A percentile compares a stretch with the other conserved stretches of the same genome.
Conservation (phyloP, 1,140 invertebrate genomes). For the Vollenhovia emeryi region DNA sequence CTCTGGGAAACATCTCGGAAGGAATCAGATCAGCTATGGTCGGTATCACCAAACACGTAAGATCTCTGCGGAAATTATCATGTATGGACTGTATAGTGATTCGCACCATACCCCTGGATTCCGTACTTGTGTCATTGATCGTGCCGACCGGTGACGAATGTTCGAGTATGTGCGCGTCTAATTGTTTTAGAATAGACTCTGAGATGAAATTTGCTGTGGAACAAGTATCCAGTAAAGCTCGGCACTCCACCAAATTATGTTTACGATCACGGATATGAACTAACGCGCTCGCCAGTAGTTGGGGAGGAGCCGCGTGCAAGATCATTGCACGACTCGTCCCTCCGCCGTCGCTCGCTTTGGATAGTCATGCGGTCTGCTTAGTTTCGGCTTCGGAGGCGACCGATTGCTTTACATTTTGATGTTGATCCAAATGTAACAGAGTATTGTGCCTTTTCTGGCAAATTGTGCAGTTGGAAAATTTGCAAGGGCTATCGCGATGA, state of each 20-base stretch:
- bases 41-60: background rate
- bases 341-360: no score
- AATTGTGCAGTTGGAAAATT: no score
- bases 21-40: background rate
- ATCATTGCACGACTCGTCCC: no score
- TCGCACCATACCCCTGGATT: background rate
- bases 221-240: background rate
- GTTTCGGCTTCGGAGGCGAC: no score
- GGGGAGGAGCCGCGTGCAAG: no score
- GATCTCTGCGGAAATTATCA: background rate
- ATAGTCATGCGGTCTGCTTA: no score
- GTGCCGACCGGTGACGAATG: background rate
- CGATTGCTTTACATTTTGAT: no score
- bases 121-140: background rate
- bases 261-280: no score
- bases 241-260: background rate
- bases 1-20: background rate
- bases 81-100: background rate
- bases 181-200: accelerated
- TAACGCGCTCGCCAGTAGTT: no score
- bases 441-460: no score
- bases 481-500: no score
- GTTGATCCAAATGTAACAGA: no score
- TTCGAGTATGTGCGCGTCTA: background rate
- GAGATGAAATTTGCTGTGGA: background rate